Conservation (phyloP, 2,113 vertebrate genomes). For the Boulengeromyrus knoepffleri region DNA sequence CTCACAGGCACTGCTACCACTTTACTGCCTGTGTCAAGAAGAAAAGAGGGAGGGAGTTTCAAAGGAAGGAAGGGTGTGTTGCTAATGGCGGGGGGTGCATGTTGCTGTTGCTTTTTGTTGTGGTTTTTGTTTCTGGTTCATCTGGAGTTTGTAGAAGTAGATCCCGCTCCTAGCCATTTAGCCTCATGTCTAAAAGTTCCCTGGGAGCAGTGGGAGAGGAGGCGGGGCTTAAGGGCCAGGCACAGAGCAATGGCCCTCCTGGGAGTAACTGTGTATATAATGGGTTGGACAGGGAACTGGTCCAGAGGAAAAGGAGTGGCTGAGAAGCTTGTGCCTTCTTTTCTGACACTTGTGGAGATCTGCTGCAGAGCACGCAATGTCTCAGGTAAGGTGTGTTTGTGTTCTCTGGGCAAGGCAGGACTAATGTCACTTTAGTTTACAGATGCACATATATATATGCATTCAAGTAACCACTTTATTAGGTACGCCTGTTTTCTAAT, state of each 20-base stretch:
- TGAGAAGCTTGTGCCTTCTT: slow-evolving; percentile 14
- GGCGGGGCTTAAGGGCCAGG: slow-evolving; percentile 23
- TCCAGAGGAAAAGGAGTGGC: slow-evolving; percentile 12
- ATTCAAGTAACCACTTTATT: background rate
- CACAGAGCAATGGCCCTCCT: slow-evolving; percentile 37
- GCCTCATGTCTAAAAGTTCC: slow-evolving; percentile 24
- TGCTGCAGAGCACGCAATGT: slow-evolving; percentile 40
- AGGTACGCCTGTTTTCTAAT: background rate
- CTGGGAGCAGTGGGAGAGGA: slow-evolving; percentile 22
- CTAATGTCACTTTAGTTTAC: background rate
- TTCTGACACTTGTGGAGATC: background rate
- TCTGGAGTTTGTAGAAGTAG: background rate
- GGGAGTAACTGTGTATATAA: slow-evolving; percentile 27
- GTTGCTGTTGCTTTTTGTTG: background rate
- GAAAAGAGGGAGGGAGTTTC: background rate
- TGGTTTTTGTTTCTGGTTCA: background rate
- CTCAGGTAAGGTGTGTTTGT: slow-evolving; percentile 43
- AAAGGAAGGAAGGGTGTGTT: background rate
- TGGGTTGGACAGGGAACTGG: slow-evolving; percentile 1
- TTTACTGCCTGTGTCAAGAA: background rate
- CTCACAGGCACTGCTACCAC: background rate
- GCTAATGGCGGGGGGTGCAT: background rate
- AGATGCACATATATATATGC: background rate
- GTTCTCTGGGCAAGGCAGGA: background rate
- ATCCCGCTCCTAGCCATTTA: background rate